Conservation (phyloP, 2,888 invertebrate species). For the Pristionchus maxplancki region DNA sequence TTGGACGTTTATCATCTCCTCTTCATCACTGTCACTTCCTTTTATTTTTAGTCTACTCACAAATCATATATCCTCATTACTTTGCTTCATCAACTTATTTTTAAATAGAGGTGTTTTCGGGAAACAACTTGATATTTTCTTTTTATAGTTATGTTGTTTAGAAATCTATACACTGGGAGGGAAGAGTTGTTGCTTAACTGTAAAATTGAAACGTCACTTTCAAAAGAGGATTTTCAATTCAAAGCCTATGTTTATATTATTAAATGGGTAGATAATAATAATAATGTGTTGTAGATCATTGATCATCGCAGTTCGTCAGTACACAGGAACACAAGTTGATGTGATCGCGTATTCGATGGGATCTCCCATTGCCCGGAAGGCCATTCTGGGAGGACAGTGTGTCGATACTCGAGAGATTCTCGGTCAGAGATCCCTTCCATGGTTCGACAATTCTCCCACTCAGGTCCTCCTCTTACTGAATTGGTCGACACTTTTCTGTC, state of each 20-base stretch:
- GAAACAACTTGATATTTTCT: not conserved
- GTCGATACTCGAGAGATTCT: slow-evolving; percentile 70
- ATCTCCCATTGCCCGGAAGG: slow-evolving; percentile 73
- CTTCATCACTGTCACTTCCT: not conserved
- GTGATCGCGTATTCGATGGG: slow-evolving; percentile 77
- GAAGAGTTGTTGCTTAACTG: not conserved
- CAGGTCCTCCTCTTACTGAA: slow-evolving; percentile 74
- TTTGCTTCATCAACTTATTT: not conserved
- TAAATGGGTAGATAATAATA: not conserved
- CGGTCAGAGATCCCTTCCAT: slow-evolving; percentile 53
- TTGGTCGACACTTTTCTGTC: slow-evolving; percentile 75
- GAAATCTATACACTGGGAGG: too few relatives aligned
- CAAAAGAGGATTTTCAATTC: not conserved
- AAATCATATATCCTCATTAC: not conserved
- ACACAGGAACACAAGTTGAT: slow-evolving; percentile 74
- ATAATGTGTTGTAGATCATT: slow-evolving; percentile 63
- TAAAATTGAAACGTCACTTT: not conserved
- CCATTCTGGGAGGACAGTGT: slow-evolving; percentile 73
- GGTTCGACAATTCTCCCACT: not conserved
- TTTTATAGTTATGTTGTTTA: too few relatives aligned
- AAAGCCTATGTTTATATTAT: too few relatives aligned
- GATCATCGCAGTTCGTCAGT: slow-evolving; percentile 76
- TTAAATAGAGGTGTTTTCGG: not conserved
- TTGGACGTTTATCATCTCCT: not conserved
- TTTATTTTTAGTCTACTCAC: not conserved